phyloP scores from a whole-genome alignment of 2,113 vertebrate species.

The Eidolon helvum region DNA sequence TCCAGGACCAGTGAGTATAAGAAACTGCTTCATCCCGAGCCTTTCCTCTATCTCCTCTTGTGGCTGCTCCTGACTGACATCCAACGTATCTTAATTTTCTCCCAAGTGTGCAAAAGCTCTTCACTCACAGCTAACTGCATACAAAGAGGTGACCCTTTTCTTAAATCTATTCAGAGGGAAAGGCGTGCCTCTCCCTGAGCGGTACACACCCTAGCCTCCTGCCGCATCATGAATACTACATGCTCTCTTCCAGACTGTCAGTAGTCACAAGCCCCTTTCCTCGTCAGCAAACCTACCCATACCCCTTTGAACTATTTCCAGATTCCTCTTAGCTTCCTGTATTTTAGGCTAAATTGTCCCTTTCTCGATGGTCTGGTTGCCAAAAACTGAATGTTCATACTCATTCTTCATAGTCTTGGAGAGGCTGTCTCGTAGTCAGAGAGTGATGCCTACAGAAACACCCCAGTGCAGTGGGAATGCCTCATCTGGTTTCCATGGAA shows the following conservation, averaged over 20 bases:
- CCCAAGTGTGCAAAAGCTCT: background rate
- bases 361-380: background rate
- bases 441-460: background rate
- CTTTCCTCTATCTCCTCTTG: background rate
- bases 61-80: background rate
- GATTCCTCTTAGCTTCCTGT: accelerated
- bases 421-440: background rate
- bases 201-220: too few relatives aligned
- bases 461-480: background rate
- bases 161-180: background rate
- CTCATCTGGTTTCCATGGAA: background rate
- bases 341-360: background rate
- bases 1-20: background rate
- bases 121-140: background rate
- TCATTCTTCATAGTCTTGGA: background rate
- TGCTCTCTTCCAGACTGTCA: too few relatives aligned
- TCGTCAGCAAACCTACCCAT: background rate
- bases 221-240: too few relatives aligned
- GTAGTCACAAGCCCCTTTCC: background rate
- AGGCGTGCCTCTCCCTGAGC: too few relatives aligned
- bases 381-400: background rate
- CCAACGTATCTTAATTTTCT: background rate
- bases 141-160: background rate
- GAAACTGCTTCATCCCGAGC: background rate
- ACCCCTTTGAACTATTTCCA: background rate